phyloP scores from a whole-genome alignment of 1,140 invertebrate species.

The Pseudomyrmex dendroicus region DNA sequence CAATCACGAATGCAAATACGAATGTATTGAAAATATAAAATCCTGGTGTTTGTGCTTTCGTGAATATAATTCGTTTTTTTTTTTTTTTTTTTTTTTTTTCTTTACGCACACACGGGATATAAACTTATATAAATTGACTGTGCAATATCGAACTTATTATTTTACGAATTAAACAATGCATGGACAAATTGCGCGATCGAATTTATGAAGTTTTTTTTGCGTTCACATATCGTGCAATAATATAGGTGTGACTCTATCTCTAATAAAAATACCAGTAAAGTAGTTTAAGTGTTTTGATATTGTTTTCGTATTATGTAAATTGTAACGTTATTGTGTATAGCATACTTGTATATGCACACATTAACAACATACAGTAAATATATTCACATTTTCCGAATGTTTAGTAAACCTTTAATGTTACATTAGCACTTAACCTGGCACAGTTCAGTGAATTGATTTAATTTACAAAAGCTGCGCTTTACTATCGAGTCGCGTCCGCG shows the following conservation, averaged over 20 bases:
- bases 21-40: constrained; percentile 44
- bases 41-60: constrained; percentile 34
- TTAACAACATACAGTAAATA: neutral
- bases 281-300: too few relatives aligned
- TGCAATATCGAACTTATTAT: neutral
- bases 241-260: too few relatives aligned
- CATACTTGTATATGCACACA: neutral
- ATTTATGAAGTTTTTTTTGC: too few relatives aligned
- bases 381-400: constrained; percentile 6
- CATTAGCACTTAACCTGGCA: constrained; percentile 23
- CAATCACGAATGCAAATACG: constrained; percentile 50
- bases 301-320: too few relatives aligned
- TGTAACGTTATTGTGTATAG: neutral
- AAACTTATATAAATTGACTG: neutral
- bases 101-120: neutral
- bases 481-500: neutral
- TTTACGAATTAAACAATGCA: neutral
- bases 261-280: too few relatives aligned
- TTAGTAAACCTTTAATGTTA: constrained; percentile 9
- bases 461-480: constrained; percentile 39
- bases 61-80: constrained; percentile 11
- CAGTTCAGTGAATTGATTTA: constrained; percentile 30
- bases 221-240: too few relatives aligned
- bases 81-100: neutral
- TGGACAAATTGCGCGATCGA: neutral